A percentile compares a stretch with the other conserved stretches of the same genome.
Conservation (phyloP, 2,888 invertebrate genomes). For the Hirtodrosophila cameraria region DNA sequence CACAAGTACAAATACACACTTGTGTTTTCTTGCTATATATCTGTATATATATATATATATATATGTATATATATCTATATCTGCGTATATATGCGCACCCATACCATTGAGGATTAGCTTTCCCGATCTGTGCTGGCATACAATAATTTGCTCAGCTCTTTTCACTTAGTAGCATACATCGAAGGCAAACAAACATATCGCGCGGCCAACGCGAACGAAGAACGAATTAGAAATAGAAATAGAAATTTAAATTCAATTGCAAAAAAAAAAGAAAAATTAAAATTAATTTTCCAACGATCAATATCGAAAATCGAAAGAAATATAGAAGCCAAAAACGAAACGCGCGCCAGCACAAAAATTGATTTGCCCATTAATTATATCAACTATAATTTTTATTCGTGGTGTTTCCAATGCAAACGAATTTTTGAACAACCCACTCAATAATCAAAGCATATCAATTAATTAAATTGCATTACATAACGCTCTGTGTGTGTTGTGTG, state of each 20-base stretch:
- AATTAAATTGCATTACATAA: slow-evolving; percentile 57
- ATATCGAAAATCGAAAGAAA: slow-evolving; percentile 39
- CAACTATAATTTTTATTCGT: slow-evolving; percentile 33
- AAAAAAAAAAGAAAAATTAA: slow-evolving; percentile 30
- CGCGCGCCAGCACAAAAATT: slow-evolving; percentile 47
- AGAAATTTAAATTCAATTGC: slow-evolving; percentile 47
- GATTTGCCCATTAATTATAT: slow-evolving; percentile 42
- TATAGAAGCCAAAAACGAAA: slow-evolving; percentile 52
- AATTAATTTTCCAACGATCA: slow-evolving; percentile 30
- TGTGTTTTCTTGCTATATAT: neutral
- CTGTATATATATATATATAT: neutral
- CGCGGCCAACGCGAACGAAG: slow-evolving; percentile 75
- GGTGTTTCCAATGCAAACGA: slow-evolving; percentile 53
- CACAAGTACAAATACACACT: slow-evolving; percentile 26
- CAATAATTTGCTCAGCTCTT: slow-evolving; percentile 56
- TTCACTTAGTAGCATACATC: slow-evolving; percentile 79
- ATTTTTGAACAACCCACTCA: slow-evolving; percentile 13
- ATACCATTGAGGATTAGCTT: slow-evolving; percentile 43
- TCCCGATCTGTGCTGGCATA: slow-evolving; percentile 41
- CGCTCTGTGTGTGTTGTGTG: slow-evolving; percentile 9
- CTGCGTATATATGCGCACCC: slow-evolving; percentile 14
- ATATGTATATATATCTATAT: neutral
- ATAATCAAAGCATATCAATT: slow-evolving; percentile 50
- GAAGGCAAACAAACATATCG: slow-evolving; percentile 76
- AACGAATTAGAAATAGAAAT: slow-evolving; percentile 70